Evolutionary conservation across 1,140 invertebrate genomes (phyloP), one percentile per base, ranked within the genome.

Genomic region (Orius insidiosus): DNA sequence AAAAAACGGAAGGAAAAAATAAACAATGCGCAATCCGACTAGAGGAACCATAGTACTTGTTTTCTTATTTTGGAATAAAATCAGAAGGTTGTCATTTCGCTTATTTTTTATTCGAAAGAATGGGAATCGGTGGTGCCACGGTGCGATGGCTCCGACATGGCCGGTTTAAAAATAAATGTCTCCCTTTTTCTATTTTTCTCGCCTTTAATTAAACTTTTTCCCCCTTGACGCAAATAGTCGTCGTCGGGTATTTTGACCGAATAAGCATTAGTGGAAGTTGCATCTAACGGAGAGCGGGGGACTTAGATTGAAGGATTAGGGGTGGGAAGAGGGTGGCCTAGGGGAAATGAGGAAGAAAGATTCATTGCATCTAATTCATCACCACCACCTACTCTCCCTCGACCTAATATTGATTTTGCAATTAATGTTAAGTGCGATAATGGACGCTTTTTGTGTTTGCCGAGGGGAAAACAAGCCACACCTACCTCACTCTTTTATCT

Each of bases 351-450:
- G 46, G 41, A 16, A 37, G 47, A 46, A 52, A 52, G 50, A 52
- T 52, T 52, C 50, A 52, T 52, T 41, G 52, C 45, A 37, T 53
- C 37, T 48, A 53, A 53, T 53, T 53, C 52, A 50, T 53, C 52
- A 53, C 42, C 34, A 47, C 19, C 30, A 33, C 42, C 19, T 11
- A 11, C 8, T 19, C 11, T 18, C 46, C 24, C 32, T 19, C 38
- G 14, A 11, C 36, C 46, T 52, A 50, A 53, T 54, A 54, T 54
- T 49, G 53, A 54, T 54, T 54, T 54, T 54, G 53, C 51, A 54
- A 54, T 54, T 54, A 54, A 54, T 54, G 53, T 48, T 48, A 52
- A 53, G 46, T 48, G 53, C 45, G 53, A 54, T 54, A 54, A 54
- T 54, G 48, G 51, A 11, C 16, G 32, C 18, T 15, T 37, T 47